Conservation (phyloP, 2,113 vertebrate genomes). For the Pelobates fuscus region DNA sequence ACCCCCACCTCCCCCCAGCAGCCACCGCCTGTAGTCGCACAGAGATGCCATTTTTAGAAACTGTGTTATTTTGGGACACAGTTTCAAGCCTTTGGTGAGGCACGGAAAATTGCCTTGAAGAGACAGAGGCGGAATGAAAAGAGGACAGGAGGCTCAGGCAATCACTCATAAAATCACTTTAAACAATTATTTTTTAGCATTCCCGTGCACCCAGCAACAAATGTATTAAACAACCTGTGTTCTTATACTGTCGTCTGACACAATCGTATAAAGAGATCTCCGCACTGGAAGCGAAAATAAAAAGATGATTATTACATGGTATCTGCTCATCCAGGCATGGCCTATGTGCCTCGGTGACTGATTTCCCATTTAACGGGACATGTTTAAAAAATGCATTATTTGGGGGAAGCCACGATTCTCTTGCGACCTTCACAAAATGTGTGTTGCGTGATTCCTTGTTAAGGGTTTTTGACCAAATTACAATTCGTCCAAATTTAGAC, state of each 20-base stretch:
- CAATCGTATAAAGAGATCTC: too few relatives aligned
- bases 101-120: slow-evolving; percentile 46
- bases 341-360: too few relatives aligned
- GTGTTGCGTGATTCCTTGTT: too few relatives aligned
- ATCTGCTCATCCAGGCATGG: too few relatives aligned
- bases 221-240: neutral
- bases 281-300: too few relatives aligned
- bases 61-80: slow-evolving; percentile 49
- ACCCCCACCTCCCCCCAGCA: neutral
- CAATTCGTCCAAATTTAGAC: too few relatives aligned
- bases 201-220: neutral
- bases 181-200: neutral
- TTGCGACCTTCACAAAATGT: too few relatives aligned
- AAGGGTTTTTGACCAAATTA: too few relatives aligned
- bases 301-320: too few relatives aligned
- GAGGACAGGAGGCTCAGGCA: slow-evolving; percentile 7
- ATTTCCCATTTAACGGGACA: too few relatives aligned
- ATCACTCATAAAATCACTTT: slow-evolving; percentile 23
- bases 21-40: slow-evolving; percentile 6
- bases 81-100: slow-evolving; percentile 27
- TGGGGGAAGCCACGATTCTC: too few relatives aligned
- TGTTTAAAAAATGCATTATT: too few relatives aligned
- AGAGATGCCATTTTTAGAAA: slow-evolving; percentile 52
- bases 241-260: neutral
- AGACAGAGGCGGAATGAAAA: slow-evolving; percentile 28